A percentile compares a stretch with the other conserved stretches of the same genome.
Evolutionary conservation across 2,113 vertebrate species (phyloP).

Genomic region (Athene noctua): DNA sequence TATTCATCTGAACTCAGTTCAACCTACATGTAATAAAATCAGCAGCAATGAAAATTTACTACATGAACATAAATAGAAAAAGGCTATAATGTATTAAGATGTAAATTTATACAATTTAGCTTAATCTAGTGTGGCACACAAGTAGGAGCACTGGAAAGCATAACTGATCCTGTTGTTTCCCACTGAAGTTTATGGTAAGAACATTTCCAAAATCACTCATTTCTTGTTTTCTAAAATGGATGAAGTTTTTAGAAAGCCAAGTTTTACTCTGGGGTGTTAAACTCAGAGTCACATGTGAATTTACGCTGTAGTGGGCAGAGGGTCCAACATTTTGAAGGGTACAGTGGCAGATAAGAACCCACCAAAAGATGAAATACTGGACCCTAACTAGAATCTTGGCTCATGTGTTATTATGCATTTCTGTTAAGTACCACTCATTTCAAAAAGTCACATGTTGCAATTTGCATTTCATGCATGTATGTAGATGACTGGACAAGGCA

Average conservation of each 20-base stretch:
- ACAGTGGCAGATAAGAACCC: not conserved
- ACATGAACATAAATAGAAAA: not conserved
- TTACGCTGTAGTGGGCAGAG: not conserved
- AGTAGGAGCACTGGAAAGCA: not conserved
- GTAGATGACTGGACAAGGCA: not conserved
- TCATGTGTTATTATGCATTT: not conserved
- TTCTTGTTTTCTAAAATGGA: not conserved
- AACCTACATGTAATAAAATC: not conserved
- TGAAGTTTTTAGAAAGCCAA: not conserved
- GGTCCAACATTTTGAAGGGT: not conserved
- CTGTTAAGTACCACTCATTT: not conserved
- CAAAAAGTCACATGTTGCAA: not conserved
- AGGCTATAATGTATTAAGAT: not conserved
- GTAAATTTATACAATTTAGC: not conserved
- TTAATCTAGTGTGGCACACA: not conserved
- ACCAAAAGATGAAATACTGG: not conserved
- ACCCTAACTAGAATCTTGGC: not conserved
- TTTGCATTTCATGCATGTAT: not conserved
- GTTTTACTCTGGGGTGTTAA: not conserved
- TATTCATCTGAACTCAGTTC: not conserved
- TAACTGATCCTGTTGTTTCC: not conserved
- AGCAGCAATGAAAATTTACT: not conserved
- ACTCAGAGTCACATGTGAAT: not conserved
- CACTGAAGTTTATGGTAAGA: not conserved
- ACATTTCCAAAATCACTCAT: not conserved